Evolutionary conservation across 2,888 invertebrate species (phyloP).

Genomic region (Ectemnius lituratus): DNA sequence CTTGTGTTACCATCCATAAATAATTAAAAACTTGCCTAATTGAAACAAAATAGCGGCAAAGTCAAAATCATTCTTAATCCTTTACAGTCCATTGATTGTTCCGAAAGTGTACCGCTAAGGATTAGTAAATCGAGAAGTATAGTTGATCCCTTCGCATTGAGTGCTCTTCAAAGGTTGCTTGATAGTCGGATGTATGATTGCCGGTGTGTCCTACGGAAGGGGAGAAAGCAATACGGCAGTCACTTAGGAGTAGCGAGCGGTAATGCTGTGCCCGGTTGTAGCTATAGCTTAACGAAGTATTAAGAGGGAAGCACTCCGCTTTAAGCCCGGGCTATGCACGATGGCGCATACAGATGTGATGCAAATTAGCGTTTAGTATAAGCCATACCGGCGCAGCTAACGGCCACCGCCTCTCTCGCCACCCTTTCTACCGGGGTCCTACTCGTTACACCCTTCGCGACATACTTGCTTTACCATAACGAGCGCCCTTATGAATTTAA

Average conservation of each 20-base stretch:
- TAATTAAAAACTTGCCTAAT: too few species aligned
- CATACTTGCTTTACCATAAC: constrained; percentile 12
- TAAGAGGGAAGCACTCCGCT: constrained; percentile 71
- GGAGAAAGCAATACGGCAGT: constrained; percentile 25
- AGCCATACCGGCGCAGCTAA: constrained; percentile 64
- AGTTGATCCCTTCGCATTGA: too few species aligned
- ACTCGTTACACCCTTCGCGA: constrained; percentile 40
- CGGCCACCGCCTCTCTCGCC: not conserved
- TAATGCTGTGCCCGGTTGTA: constrained; percentile 43
- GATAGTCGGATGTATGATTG: too few species aligned
- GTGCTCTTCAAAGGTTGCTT: too few species aligned
- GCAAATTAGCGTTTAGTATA: constrained; percentile 75
- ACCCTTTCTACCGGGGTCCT: constrained; percentile 28
- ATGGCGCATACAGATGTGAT: constrained; percentile 75
- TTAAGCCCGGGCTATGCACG: constrained; percentile 71
- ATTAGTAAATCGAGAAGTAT: too few species aligned
- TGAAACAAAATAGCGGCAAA: too few species aligned
- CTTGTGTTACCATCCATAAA: too few species aligned
- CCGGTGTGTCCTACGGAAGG: not conserved
- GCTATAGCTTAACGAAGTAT: constrained; percentile 70
- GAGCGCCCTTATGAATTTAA: too few species aligned
- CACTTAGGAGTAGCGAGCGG: not conserved
- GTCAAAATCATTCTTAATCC: too few species aligned
- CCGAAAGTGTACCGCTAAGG: too few species aligned
- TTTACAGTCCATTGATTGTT: too few species aligned